Evolutionary conservation across 2,113 vertebrate genomes (phyloP), one percentile per base, ranked within the genome.

Genomic region (Thinocorus orbignyianus): DNA sequence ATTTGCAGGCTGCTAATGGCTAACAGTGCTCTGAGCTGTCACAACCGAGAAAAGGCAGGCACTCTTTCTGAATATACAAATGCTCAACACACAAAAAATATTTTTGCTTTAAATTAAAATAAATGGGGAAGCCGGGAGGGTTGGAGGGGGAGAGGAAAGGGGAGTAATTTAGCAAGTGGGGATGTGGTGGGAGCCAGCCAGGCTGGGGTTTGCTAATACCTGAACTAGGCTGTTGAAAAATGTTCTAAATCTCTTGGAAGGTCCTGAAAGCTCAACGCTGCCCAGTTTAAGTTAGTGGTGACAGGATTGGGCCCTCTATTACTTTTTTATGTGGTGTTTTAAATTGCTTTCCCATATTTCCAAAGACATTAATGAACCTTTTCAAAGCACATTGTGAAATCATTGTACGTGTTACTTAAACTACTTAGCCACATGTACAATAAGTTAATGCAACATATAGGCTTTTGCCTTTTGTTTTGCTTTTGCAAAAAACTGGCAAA

Each of bases 331-430:
- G 51, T 91, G 88, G 25, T 86, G 46, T 73, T 77, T 70, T 77
- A 90, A 94, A 95, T 93, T 11, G 44, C 71, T 96, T 96, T 93
- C 33, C 90, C 51, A 28, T 89, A 61, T 77, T 95, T 96, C 87
- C 92, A 88, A 93, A 90, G 79, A 65, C n/a, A 51, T 91, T 77
- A 73, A 70, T 33, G 62, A 80, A 88, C 62, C 60, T 94, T 88
- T 86, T 93, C 88, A 88, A 86, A 77, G 88, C 60, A 65, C 5
- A 0, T 57, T 94, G 90, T 77, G 87, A 76, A 96, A 78, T 85
- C 71, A 7, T 82, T 69, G 52, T 73, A 31, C 65, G n/a, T 77
- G 51, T 91, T 92, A 37, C 71, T 61, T 48, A 65, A 86, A 95
- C 72, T 80, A 25, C 78, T 95, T 87, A 85, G 41, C 91, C 93